Evolutionary conservation across 2,113 vertebrate genomes (phyloP).

Genomic region (Tragelaphus imberbis): DNA sequence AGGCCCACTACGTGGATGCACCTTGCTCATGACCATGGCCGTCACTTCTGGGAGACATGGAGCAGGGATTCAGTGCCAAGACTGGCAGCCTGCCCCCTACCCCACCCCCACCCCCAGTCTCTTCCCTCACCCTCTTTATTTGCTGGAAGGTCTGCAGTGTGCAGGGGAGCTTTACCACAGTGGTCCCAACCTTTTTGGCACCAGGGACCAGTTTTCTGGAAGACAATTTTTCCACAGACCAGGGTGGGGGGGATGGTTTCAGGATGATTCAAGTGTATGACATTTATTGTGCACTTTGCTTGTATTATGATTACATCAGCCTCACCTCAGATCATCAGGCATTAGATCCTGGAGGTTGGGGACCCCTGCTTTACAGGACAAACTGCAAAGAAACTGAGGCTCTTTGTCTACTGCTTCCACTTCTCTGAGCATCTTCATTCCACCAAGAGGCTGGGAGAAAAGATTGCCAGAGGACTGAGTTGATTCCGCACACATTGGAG

Average conservation of each 20-base stretch:
- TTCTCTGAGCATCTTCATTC: neutral
- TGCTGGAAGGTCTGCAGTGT: neutral
- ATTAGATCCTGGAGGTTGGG: neutral
- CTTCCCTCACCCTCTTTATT: neutral
- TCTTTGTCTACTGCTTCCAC: neutral
- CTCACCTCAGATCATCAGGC: neutral
- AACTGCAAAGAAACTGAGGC: neutral
- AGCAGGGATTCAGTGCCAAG: neutral
- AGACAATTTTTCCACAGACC: neutral
- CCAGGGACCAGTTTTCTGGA: neutral
- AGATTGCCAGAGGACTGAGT: neutral
- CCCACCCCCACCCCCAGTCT: neutral
- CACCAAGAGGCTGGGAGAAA: neutral
- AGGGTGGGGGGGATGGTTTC: neutral
- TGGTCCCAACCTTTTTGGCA: neutral
- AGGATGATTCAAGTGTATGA: neutral
- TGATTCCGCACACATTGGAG: constrained; percentile 33
- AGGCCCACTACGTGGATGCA: rapidly evolving
- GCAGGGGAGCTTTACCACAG: neutral
- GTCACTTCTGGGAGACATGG: neutral
- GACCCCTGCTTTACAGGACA: neutral
- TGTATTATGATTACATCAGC: neutral
- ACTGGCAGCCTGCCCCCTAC: neutral
- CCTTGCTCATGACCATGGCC: rapidly evolving
- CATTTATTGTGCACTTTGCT: neutral